Conservation (phyloP, 2,888 invertebrate species). For the Ectropis crepuscularia region DNA sequence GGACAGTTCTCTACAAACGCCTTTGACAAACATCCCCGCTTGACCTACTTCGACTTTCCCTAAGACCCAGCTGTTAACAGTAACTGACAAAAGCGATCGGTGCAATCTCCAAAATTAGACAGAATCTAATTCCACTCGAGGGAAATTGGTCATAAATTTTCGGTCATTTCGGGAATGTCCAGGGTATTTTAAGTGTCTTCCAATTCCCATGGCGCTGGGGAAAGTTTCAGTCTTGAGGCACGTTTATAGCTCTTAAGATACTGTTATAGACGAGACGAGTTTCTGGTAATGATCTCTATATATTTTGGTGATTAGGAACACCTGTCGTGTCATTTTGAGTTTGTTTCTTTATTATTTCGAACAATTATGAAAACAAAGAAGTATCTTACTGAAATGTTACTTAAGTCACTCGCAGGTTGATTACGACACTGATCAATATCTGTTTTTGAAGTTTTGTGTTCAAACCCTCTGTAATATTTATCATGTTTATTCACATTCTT, state of each 20-base stretch:
- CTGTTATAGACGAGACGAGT: conserved; percentile 18
- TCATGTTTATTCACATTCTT: too few species aligned
- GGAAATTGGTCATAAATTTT: conserved; percentile 68
- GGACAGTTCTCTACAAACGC: conserved; percentile 3
- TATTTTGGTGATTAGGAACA: conserved; percentile 26
- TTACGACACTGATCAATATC: too few species aligned
- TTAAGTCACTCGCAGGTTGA: too few species aligned
- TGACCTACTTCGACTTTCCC: conserved; percentile 33
- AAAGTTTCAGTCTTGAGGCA: conserved; percentile 45
- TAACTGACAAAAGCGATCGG: conserved; percentile 35
- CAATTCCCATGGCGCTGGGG: conserved; percentile 47
- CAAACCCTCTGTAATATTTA: too few species aligned
- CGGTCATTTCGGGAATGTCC: conserved; percentile 57
- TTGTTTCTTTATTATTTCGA: background rate
- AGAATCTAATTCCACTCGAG: conserved; percentile 52
- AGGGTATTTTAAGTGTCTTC: conserved; percentile 50
- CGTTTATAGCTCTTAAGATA: conserved; percentile 37
- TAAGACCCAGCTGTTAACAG: conserved; percentile 34
- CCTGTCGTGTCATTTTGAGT: conserved; percentile 15
- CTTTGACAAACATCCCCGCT: conserved; percentile 19
- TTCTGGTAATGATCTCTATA: conserved; percentile 17
- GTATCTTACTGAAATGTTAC: too few species aligned
- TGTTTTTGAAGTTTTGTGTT: too few species aligned
- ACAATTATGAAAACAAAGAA: background rate
- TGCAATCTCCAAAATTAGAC: conserved; percentile 56